These are phyloP conservation scores for Bujurquina vittata DNA, from an alignment of 2,113 vertebrate species.

Conservation along the genomic window DNA sequence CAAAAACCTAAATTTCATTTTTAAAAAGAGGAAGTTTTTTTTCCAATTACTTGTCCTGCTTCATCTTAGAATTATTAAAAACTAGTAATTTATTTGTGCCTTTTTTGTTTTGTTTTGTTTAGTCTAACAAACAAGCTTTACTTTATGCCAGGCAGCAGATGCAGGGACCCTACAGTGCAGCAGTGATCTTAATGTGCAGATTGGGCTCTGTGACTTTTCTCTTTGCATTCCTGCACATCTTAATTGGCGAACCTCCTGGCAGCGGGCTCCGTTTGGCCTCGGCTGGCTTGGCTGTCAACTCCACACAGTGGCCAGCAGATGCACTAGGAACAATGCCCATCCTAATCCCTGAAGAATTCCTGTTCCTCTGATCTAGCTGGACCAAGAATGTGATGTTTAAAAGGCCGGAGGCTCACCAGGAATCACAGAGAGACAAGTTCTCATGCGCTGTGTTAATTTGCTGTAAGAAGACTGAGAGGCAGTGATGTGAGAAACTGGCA, in stretches of 20 bases:
- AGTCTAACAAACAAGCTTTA: not conserved
- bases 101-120: not conserved
- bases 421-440: slow-evolving; percentile 63
- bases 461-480: slow-evolving; percentile 49
- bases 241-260: slow-evolving; percentile 68
- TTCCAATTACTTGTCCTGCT: not conserved
- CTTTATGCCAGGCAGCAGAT: not conserved
- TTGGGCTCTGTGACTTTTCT: slow-evolving; percentile 47
- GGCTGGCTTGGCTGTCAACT: slow-evolving; percentile 61
- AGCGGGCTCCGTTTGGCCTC: slow-evolving; percentile 44
- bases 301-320: slow-evolving; percentile 64
- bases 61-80: not conserved
- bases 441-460: slow-evolving; percentile 66
- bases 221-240: slow-evolving; percentile 70
- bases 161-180: slow-evolving; percentile 14
- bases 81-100: not conserved
- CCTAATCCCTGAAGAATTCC: slow-evolving; percentile 81
- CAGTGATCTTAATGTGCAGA: slow-evolving; percentile 34
- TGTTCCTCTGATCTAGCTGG: slow-evolving; percentile 71
- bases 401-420: slow-evolving; percentile 66
- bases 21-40: not conserved
- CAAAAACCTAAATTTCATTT: not conserved
- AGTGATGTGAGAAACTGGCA: slow-evolving; percentile 65
- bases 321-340: slow-evolving; percentile 74
- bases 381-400: slow-evolving; percentile 69